Percentiles rank a stretch among this genome's conserved stretches.
phyloP scores from a whole-genome alignment of 2,797 vertebrate genomes.

The Bradypus variegatus region DNA sequence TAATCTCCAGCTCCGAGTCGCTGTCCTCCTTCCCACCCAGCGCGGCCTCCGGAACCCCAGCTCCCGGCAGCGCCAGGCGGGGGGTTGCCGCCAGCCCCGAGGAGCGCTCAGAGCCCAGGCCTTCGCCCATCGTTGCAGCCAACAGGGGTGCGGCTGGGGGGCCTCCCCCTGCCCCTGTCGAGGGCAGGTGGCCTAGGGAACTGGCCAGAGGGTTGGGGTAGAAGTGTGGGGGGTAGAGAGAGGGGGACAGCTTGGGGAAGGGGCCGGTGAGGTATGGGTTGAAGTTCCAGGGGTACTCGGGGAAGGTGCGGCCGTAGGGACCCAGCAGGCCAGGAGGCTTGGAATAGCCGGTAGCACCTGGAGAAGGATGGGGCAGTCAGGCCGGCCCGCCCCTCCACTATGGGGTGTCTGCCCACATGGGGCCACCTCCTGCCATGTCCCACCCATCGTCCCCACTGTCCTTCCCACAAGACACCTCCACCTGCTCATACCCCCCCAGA shows the following conservation, averaged over 20 bases:
- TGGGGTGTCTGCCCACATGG: neutral
- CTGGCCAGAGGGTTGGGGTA: slow-evolving; percentile 86
- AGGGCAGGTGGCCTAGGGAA: slow-evolving; percentile 82
- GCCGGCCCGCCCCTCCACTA: neutral
- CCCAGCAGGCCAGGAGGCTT: slow-evolving; percentile 89
- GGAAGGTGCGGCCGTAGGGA: slow-evolving; percentile 84
- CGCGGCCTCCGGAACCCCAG: slow-evolving; percentile 69
- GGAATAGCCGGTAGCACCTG: slow-evolving; percentile 86
- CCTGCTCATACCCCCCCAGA: neutral
- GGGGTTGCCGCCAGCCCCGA: slow-evolving; percentile 9
- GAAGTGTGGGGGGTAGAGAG: slow-evolving; percentile 89
- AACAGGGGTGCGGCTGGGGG: slow-evolving; percentile 42
- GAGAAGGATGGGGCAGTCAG: neutral
- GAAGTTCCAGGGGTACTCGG: slow-evolving; percentile 90
- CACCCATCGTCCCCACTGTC: rapidly evolving
- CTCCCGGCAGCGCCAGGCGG: slow-evolving; percentile 66
- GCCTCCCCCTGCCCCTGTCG: slow-evolving; percentile 73
- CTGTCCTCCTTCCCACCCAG: slow-evolving; percentile 84
- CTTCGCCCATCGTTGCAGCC: slow-evolving; percentile 7
- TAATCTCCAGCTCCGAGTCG: slow-evolving; percentile 93
- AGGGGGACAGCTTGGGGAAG: slow-evolving; percentile 90
- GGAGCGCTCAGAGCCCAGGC: slow-evolving; percentile 21
- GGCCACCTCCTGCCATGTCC: neutral
- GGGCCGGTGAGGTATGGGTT: slow-evolving; percentile 89
- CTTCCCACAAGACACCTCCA: no score